These are phyloP conservation scores for Caprella mutica DNA, from an alignment of 2,888 invertebrate genomes.

Conservation along the genomic window DNA sequence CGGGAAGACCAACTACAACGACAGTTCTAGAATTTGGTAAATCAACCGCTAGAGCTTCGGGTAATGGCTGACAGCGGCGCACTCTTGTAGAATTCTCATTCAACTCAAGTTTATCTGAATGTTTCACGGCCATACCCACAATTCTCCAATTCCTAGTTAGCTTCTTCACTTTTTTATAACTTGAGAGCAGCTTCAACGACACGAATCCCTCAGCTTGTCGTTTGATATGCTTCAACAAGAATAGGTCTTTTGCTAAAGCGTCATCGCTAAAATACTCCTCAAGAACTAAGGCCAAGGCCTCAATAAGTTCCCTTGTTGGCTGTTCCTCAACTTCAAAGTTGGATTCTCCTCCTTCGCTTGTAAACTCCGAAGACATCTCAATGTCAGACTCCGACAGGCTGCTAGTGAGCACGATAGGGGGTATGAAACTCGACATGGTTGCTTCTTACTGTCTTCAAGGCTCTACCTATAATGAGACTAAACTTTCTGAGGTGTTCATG, in stretches of 20 bases:
- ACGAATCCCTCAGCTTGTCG: slow-evolving; percentile 93
- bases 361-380: slow-evolving; percentile 13
- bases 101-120: slow-evolving; percentile 65
- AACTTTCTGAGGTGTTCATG: no score
- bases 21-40: slow-evolving; percentile 84
- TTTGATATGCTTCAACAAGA: slow-evolving; percentile 84
- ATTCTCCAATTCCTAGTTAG: slow-evolving; percentile 86
- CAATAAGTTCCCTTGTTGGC: slow-evolving; percentile 7
- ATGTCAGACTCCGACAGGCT: slow-evolving; percentile 3
- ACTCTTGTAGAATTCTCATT: slow-evolving; percentile 85
- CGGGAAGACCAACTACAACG: slow-evolving; percentile 71
- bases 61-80: slow-evolving; percentile 68
- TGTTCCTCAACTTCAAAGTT: slow-evolving; percentile 4
- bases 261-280: slow-evolving; percentile 94
- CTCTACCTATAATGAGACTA: no score
- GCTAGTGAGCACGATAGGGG: neutral
- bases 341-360: slow-evolving; percentile 21
- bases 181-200: slow-evolving; percentile 83
- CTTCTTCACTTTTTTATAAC: slow-evolving; percentile 88
- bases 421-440: neutral
- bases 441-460: no score
- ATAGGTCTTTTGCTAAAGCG: slow-evolving; percentile 88
- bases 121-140: slow-evolving; percentile 70
- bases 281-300: slow-evolving; percentile 44
- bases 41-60: slow-evolving; percentile 63